Base-by-base conservation (phyloP, 2,113 vertebrate species). In the Planiliza haematocheilus region DNA sequence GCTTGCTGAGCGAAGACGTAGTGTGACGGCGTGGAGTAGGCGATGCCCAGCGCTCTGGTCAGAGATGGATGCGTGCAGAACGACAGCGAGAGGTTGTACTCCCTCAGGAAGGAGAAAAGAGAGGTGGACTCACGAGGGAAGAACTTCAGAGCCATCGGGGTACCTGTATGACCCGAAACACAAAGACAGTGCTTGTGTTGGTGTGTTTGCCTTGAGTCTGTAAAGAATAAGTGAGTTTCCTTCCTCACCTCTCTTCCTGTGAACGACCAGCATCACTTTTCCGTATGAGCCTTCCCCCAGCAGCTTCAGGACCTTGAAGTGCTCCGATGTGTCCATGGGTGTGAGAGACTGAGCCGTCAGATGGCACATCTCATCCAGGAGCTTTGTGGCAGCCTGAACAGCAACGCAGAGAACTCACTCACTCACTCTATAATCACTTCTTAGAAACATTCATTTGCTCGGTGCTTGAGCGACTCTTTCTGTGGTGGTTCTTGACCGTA, bases 221-320 rank as follows among this genome's bases (percentile, higher is more conserved):
- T 10, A 6, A 9, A 0, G 4, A 45, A 36, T 2, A 6, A 0
- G 5, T 7, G 1, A 13, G 16, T 7, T 5, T 4, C n/a, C 3
- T 2, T 10, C 10, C 42, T 62, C 46, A 96, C 96, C 95, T 87
- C 88, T 93, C 43, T 86, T 91, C 61, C 70, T 93, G 86, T 95
- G 95, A 0, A 95, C 86, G 0, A 94, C 95, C 18, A 97, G 58
- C 83, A 96, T 92, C 68, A 97, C 96, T 0, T 93, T 91, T 13
- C 96, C 96, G 0, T 97, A 97, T 1, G 95, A 95, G 14, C 96
- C 96, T 0, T 95, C 93, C 2, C 96, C 96, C 46, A 97, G 88
- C 45, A 94, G 89, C 72, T 93, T 95, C 42, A 95, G 49, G 62
- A 97, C 80, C 8, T 80, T 56, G 48, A 95, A 97, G 74, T 89